Evolutionary conservation across 2,797 vertebrate genomes (phyloP), one percentile per base, ranked within the genome.

Genomic region (Galagoides demidoff): DNA sequence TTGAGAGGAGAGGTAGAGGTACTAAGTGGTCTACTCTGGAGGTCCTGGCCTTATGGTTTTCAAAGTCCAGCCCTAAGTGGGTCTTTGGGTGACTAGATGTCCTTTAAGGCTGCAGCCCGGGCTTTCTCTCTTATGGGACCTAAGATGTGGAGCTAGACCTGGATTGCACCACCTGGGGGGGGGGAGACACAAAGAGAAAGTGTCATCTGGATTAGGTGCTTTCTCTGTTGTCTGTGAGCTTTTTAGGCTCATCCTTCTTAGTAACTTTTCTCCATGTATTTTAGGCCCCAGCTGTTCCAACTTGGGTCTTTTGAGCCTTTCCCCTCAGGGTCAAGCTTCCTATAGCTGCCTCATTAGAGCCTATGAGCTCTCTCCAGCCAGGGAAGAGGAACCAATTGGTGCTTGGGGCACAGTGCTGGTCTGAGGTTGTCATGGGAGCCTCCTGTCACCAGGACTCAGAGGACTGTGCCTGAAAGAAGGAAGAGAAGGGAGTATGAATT

Each of bases 201-300:
- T 25, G 12, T 29, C 10, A 8, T 31, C 31, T 22, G 39, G 64
- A 57, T 37, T 63, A 63, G 66, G 7, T 49, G 73, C 37, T 20
- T 43, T 16, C 22, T 11, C 39, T 64, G 52, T 82, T 73, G 8
- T n/a, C 27, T 59, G 77, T 39, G 34, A 57, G 20, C 63, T 66
- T 90, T 78, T 52, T 55, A 49, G 31, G 43, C 68, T 25, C 43
- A 45, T 71, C 29, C 57, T 52, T 39, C 34, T 79, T 68, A 29
- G 34, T 84, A 8, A 63, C 13, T 22, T 90, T 90, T 71, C 76
- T 70, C 84, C 34, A 7, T 63, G 52, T 68, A 74, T 79, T 92
- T 88, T 39, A 92, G 81, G 92, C 57, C 31, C 84, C 12, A 31
- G 71, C 77, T 88, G 52, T 78, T 93, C 59, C 29, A 61, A 39